phyloP scores from a whole-genome alignment of 2,113 vertebrate genomes.

The Menura novaehollandiae region DNA sequence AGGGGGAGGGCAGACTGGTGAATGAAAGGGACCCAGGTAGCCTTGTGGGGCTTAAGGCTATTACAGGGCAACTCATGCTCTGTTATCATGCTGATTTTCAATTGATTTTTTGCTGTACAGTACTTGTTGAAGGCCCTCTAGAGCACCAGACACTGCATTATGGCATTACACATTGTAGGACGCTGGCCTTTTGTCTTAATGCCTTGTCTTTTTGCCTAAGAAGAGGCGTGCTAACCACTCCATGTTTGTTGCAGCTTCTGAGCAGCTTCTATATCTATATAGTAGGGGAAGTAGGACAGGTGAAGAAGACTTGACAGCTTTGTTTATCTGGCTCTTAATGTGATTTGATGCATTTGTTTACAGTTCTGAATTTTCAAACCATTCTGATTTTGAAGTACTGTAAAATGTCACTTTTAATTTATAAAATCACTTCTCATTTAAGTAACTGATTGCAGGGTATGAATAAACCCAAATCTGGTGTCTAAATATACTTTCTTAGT shows the following conservation, averaged over 20 bases:
- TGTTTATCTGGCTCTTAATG: neutral
- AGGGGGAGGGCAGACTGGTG: conserved; percentile 5
- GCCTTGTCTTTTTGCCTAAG: conserved; percentile 19
- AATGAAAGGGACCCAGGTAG: conserved; percentile 65
- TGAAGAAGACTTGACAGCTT: neutral
- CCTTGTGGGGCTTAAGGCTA: conserved; percentile 68
- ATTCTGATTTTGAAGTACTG: neutral
- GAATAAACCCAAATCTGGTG: neutral
- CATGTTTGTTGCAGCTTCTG: neutral
- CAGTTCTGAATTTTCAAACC: conserved; percentile 20
- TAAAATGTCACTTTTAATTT: conserved; percentile 27
- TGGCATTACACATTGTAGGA: conserved; percentile 18
- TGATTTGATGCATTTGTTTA: neutral
- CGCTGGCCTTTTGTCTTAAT: conserved; percentile 20
- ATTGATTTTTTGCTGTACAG: conserved; percentile 75
- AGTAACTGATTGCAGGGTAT: neutral
- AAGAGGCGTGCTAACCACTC: neutral
- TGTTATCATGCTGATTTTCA: conserved; percentile 75
- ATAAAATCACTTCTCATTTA: neutral
- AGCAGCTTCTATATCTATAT: neutral
- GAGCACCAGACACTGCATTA: conserved; percentile 64
- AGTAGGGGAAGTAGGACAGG: neutral
- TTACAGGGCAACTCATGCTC: conserved; percentile 72
- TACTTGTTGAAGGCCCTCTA: conserved; percentile 72
- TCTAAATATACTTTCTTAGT: neutral